A percentile compares a stretch with the other conserved stretches of the same genome.
These are phyloP conservation scores for Phaonia tiefii DNA, from an alignment of 2,888 invertebrate species.

Conservation along the genomic window DNA sequence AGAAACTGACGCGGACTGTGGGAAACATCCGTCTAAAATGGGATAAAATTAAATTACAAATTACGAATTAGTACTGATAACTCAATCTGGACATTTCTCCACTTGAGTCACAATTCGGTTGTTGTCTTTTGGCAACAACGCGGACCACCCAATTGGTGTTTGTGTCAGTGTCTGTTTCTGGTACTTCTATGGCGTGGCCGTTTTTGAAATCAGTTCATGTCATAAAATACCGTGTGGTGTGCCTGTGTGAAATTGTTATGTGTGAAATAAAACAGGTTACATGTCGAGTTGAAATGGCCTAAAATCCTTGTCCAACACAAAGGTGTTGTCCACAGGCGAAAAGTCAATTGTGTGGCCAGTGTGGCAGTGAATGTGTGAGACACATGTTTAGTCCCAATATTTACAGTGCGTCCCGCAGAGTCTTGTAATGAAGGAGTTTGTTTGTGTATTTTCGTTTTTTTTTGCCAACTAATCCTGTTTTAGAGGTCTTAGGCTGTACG, in stretches of 20 bases:
- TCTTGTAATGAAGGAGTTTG: conserved; percentile 47
- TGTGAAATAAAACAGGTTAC: conserved; percentile 55
- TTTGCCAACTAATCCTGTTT: conserved; percentile 45
- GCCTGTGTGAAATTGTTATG: not conserved
- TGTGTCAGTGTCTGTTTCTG: not conserved
- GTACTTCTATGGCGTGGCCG: too few relatives aligned
- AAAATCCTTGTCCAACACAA: conserved; percentile 39
- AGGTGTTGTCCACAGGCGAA: conserved; percentile 49
- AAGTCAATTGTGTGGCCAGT: conserved; percentile 61
- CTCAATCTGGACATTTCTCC: too few relatives aligned
- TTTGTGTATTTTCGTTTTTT: conserved; percentile 28
- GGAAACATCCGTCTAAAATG: conserved; percentile 96
- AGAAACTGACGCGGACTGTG: conserved; percentile 95
- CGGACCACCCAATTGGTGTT: conserved; percentile 12
- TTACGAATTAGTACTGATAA: too few relatives aligned
- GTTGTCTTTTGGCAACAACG: too few relatives aligned
- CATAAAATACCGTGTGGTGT: too few relatives aligned
- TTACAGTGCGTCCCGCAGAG: conserved; percentile 60
- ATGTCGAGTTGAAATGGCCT: conserved; percentile 44
- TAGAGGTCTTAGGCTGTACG: conserved; percentile 34
- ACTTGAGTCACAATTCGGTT: too few relatives aligned
- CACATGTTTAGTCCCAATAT: conserved; percentile 63
- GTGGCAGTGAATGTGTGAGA: conserved; percentile 25
- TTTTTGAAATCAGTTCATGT: not conserved
- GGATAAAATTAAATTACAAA: too few relatives aligned